phyloP scores from a whole-genome alignment of 2,113 vertebrate genomes.

The Dromaius novaehollandiae region DNA sequence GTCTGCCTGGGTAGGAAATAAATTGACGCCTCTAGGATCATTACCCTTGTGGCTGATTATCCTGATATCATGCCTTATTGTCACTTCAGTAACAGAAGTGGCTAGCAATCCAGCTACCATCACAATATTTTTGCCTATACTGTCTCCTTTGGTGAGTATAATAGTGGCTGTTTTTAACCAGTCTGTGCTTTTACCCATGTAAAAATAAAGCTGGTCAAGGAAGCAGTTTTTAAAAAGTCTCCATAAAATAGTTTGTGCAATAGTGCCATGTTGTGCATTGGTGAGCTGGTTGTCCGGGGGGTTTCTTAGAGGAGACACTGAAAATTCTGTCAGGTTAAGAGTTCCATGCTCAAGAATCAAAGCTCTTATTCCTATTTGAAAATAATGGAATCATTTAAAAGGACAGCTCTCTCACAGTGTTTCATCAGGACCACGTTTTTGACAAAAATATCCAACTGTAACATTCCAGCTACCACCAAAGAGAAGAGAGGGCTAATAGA shows the following conservation, averaged over 20 bases:
- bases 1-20: constrained; percentile 86
- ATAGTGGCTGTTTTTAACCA: neutral
- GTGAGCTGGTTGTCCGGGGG: neutral
- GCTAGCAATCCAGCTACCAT: constrained; percentile 94
- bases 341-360: neutral
- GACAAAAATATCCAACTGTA: neutral
- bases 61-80: constrained; percentile 85
- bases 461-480: neutral
- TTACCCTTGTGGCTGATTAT: constrained; percentile 83
- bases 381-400: neutral
- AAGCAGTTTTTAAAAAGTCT: neutral
- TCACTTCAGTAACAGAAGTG: constrained; percentile 91
- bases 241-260: neutral
- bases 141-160: constrained; percentile 87
- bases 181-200: neutral
- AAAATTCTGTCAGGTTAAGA: neutral
- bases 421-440: neutral
- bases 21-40: constrained; percentile 86
- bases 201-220: neutral
- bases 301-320: neutral
- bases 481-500: neutral
- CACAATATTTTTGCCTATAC: constrained; percentile 91
- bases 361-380: neutral
- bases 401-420: neutral
- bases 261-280: neutral